phyloP scores from a whole-genome alignment of 2,113 vertebrate genomes.

The Cebidichthys violaceus region DNA sequence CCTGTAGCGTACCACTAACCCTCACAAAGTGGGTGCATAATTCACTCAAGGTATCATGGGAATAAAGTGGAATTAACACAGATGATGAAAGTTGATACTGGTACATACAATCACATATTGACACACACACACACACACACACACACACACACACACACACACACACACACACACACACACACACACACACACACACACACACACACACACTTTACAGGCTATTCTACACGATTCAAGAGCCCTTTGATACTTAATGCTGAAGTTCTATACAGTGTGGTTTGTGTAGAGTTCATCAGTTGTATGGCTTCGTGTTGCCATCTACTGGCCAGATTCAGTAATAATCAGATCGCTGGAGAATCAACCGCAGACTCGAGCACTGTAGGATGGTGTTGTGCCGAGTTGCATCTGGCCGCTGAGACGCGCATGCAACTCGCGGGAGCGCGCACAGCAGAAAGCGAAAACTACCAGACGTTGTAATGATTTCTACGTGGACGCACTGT shows the following conservation, averaged over 20 bases:
- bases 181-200: too few species aligned
- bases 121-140: too few species aligned
- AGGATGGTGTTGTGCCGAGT: too few species aligned
- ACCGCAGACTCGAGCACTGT: too few species aligned
- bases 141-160: too few species aligned
- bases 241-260: neutral
- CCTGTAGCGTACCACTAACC: too few species aligned
- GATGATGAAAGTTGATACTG: too few species aligned
- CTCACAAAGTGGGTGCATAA: too few species aligned
- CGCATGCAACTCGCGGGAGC: neutral
- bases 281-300: neutral
- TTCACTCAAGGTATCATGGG: too few species aligned
- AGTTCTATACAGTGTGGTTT: neutral
- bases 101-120: too few species aligned
- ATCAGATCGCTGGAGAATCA: neutral
- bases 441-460: neutral
- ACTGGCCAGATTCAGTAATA: neutral
- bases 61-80: too few species aligned
- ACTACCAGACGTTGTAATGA: neutral
- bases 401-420: neutral
- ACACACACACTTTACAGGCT: neutral
- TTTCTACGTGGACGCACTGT: neutral
- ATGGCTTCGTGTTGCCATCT: conserved; percentile 29
- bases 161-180: too few species aligned
- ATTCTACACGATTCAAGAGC: neutral